Evolutionary conservation across 2,113 vertebrate genomes (phyloP).

Genomic region (Empidonax alnorum): DNA sequence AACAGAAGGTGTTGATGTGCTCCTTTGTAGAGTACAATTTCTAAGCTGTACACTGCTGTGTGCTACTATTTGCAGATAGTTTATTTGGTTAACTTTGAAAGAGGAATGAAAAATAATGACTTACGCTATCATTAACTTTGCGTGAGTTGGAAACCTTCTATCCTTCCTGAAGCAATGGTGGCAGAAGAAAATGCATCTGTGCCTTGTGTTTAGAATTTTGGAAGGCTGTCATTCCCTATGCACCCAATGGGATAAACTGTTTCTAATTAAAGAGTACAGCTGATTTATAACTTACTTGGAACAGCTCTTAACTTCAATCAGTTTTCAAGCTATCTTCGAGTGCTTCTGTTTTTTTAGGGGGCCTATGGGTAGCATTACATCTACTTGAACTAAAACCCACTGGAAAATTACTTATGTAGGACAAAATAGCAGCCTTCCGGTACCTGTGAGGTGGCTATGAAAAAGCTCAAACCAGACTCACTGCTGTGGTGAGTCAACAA

Average conservation of each 20-base stretch:
- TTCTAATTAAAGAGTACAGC: conserved; percentile 10
- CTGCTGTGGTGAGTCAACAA: not conserved
- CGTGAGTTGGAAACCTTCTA: not conserved
- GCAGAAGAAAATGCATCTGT: not conserved
- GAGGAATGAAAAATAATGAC: not conserved
- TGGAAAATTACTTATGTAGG: not conserved
- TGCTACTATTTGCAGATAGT: not conserved
- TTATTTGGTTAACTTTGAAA: not conserved
- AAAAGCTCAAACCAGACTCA: not conserved
- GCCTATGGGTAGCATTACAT: not conserved
- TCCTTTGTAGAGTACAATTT: not conserved
- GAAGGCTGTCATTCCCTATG: not conserved
- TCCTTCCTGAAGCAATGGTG: not conserved
- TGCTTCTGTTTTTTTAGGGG: not conserved
- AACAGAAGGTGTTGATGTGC: not conserved
- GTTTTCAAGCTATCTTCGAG: not conserved
- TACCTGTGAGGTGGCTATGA: not conserved
- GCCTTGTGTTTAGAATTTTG: not conserved
- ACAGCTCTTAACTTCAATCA: not conserved
- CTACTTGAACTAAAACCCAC: not conserved
- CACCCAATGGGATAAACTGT: not conserved
- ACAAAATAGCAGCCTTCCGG: not conserved
- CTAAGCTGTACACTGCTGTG: not conserved
- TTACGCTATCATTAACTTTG: not conserved
- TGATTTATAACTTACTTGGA: not conserved